A percentile compares a stretch with the other conserved stretches of the same genome.
Evolutionary conservation across 2,888 invertebrate genomes (phyloP).

Genomic region (Clistopyga incitator): DNA sequence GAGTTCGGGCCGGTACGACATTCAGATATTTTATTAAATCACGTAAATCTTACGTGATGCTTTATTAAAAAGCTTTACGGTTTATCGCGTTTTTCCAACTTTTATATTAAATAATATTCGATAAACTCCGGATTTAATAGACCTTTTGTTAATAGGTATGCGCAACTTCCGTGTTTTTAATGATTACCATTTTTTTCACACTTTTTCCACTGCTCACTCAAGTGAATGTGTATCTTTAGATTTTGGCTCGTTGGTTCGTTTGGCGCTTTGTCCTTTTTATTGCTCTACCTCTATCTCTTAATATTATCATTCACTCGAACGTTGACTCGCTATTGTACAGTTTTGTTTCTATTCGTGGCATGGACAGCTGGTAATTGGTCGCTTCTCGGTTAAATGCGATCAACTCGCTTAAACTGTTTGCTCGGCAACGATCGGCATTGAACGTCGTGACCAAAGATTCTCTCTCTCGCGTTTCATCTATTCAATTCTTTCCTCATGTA

Average conservation of each 20-base stretch:
- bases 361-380: not conserved
- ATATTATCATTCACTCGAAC: constrained; percentile 7
- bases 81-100: not conserved
- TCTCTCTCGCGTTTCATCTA: constrained; percentile 2
- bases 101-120: not conserved
- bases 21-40: not conserved
- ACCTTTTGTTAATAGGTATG: not conserved
- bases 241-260: constrained; percentile 38
- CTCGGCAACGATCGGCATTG: constrained; percentile 13
- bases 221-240: not conserved
- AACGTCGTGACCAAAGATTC: not conserved
- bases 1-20: not conserved
- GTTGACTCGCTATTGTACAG: not conserved
- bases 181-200: not conserved
- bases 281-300: not conserved
- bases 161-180: not conserved
- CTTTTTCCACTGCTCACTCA: not conserved
- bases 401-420: constrained; percentile 5
- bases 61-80: not conserved
- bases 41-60: not conserved
- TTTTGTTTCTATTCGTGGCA: not conserved
- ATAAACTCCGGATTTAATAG: not conserved
- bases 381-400: constrained; percentile 6
- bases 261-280: constrained; percentile 25
- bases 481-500: not conserved